A percentile compares a stretch with the other conserved stretches of the same genome.
phyloP scores from a whole-genome alignment of 2,113 vertebrate species.

The Plestiodon gilberti region DNA sequence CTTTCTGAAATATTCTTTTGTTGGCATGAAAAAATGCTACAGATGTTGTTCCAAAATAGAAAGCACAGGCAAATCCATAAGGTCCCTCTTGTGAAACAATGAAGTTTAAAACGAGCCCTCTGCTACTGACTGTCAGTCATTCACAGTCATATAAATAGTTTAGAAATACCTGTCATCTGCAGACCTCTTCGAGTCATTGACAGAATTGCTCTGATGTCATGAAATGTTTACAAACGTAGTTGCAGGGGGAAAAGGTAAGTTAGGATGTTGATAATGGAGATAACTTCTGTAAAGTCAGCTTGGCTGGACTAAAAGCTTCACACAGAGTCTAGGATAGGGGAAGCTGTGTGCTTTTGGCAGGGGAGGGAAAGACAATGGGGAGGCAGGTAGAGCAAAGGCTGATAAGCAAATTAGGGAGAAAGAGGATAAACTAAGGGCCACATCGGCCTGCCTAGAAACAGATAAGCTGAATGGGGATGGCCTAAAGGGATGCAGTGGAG shows the following conservation, averaged over 20 bases:
- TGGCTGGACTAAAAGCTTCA: not conserved
- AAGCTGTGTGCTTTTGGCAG: not conserved
- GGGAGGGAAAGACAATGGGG: not conserved
- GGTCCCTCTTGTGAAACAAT: not conserved
- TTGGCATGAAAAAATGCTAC: not conserved
- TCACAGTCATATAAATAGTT: not conserved
- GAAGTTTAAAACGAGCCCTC: not conserved
- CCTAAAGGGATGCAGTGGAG: not conserved
- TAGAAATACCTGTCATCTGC: not conserved
- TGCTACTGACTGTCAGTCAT: not conserved
- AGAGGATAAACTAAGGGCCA: not conserved
- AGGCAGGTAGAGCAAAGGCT: not conserved
- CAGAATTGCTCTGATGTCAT: not conserved
- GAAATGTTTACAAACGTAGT: not conserved
- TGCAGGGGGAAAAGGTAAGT: not conserved
- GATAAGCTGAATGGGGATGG: no score
- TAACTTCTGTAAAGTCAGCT: not conserved
- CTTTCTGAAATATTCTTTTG: not conserved
- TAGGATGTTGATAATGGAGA: not conserved
- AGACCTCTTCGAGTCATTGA: not conserved
- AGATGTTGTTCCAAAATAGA: not conserved
- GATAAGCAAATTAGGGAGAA: not conserved
- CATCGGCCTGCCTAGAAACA: not conserved
- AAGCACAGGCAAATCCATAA: not conserved
- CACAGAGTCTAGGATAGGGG: not conserved